Evolutionary conservation across 1,140 invertebrate species (phyloP).

Genomic region (Ruditapes philippinarum): DNA sequence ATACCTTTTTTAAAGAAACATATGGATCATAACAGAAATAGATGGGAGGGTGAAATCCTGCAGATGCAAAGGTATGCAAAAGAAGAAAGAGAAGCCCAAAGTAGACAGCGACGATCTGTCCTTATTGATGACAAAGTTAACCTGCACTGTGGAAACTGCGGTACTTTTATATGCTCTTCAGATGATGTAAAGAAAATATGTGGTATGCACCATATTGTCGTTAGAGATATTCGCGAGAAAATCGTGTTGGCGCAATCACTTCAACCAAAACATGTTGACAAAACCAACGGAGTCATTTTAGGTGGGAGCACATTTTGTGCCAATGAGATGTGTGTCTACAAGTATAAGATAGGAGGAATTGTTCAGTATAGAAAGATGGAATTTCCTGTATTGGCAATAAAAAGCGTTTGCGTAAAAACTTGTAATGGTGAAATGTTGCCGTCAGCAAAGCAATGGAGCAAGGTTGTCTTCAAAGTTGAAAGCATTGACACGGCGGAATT

Average conservation of each 20-base stretch:
- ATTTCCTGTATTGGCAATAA: constrained; percentile 22
- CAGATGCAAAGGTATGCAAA: constrained; percentile 57
- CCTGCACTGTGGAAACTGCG: constrained; percentile 25
- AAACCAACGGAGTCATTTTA: not conserved
- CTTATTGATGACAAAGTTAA: not conserved
- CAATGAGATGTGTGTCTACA: not conserved
- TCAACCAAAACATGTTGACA: not conserved
- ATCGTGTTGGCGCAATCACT: not conserved
- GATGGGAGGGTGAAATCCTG: constrained; percentile 28
- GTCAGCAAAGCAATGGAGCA: not conserved
- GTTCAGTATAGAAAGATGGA: constrained; percentile 2
- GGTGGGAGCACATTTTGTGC: not conserved
- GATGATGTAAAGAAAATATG: constrained; percentile 5
- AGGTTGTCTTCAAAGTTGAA: not conserved
- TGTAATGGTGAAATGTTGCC: not conserved
- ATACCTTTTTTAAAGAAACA: constrained; percentile 62
- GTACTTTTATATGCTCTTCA: constrained; percentile 9
- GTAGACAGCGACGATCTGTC: not conserved
- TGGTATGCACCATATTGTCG: constrained; percentile 17
- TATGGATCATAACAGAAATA: constrained; percentile 22
- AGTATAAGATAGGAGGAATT: not conserved
- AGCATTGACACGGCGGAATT: not conserved
- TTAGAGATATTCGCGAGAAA: not conserved
- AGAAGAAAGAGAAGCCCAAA: not conserved
- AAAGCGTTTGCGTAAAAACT: not conserved